Evolutionary conservation across 2,888 invertebrate species (phyloP).

Genomic region (Mesorhabditis sp.): DNA sequence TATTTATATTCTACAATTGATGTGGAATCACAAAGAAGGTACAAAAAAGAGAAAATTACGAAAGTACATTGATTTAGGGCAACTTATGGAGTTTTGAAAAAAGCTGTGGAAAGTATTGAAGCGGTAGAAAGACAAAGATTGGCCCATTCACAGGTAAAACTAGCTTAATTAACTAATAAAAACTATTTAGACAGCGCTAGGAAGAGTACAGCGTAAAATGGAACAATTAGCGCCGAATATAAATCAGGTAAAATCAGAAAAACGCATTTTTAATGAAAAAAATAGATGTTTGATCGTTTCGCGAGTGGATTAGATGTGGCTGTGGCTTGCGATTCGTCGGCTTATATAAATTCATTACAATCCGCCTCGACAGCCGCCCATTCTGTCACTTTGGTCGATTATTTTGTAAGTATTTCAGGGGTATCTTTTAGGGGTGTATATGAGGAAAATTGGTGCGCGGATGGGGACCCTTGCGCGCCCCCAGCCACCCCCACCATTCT

Average conservation of each 20-base stretch:
- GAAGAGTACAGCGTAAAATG: constrained; percentile 42
- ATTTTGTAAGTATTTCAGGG: constrained; percentile 23
- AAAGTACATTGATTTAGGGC: constrained; percentile 16
- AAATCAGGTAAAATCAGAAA: constrained; percentile 23
- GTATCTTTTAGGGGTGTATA: no score
- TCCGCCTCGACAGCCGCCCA: constrained; percentile 39
- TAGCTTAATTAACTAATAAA: constrained; percentile 20
- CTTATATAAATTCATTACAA: constrained; percentile 33
- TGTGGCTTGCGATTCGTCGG: constrained; percentile 28
- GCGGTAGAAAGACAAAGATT: constrained; percentile 43
- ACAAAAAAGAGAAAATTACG: background rate
- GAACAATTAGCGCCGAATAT: constrained; percentile 41
- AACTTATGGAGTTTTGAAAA: constrained; percentile 34
- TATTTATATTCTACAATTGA: constrained; percentile 40
- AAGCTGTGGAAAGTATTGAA: constrained; percentile 43
- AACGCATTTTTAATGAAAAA: background rate
- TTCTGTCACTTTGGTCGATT: constrained; percentile 24
- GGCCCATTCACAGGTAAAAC: constrained; percentile 41
- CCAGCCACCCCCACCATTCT: no score
- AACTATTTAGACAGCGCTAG: constrained; percentile 36
- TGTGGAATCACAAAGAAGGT: constrained; percentile 39
- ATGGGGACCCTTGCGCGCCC: no score
- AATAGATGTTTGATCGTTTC: constrained; percentile 41
- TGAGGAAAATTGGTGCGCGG: background rate
- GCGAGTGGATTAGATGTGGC: constrained; percentile 36